Percentiles rank a stretch among this genome's conserved stretches.
Conservation (phyloP, 2,113 vertebrate genomes). For the Odontophorus gujanensis region DNA sequence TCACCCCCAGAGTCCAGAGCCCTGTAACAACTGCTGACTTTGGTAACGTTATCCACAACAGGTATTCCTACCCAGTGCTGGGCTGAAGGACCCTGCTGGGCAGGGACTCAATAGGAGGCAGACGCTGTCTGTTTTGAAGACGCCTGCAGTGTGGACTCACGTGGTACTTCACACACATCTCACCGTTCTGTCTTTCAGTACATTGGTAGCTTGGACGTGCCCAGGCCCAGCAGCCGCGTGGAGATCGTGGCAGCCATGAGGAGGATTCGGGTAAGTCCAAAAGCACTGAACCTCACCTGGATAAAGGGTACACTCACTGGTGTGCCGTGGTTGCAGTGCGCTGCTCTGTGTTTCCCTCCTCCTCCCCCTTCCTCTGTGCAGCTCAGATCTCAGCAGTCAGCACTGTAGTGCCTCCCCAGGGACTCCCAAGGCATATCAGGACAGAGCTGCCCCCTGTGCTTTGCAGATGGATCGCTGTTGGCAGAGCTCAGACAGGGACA, state of each 20-base stretch:
- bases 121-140: neutral
- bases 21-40: neutral
- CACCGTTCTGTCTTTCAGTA: conserved; percentile 75
- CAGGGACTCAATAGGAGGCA: neutral
- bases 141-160: neutral
- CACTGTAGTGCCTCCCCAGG: neutral
- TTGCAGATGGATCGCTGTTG: neutral
- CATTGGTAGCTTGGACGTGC: conserved; percentile 89
- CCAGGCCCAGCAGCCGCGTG: conserved; percentile 92
- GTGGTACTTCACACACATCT: neutral
- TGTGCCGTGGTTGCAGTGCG: neutral
- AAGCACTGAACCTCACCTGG: neutral
- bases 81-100: neutral
- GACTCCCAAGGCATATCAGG: neutral
- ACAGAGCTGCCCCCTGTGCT: neutral
- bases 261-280: conserved; percentile 88
- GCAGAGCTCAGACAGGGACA: neutral
- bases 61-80: neutral
- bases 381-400: neutral
- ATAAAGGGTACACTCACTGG: neutral
- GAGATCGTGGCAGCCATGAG: conserved; percentile 94
- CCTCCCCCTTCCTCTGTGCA: neutral
- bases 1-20: neutral
- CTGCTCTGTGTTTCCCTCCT: neutral
- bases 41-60: neutral